A percentile compares a stretch with the other conserved stretches of the same genome.
These are phyloP conservation scores for Coturnix japonica DNA, from an alignment of 2,113 vertebrate genomes.

Conservation along the genomic window DNA sequence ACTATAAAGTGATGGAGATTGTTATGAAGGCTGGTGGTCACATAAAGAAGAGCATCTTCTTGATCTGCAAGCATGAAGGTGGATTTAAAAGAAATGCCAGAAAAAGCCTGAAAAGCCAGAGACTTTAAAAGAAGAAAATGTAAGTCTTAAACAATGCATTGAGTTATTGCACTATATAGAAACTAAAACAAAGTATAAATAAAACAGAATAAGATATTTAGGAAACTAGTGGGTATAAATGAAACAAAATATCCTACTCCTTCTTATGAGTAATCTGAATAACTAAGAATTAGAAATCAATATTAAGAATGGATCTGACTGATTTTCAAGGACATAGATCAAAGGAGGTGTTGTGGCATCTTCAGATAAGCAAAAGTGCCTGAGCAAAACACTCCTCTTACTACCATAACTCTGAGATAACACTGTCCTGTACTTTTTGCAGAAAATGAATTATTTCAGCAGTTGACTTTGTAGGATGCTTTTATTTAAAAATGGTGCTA, in stretches of 20 bases:
- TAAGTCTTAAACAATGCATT: not conserved
- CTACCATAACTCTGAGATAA: not conserved
- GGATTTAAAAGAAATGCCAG: not conserved
- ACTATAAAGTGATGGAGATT: not conserved
- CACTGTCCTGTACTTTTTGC: not conserved
- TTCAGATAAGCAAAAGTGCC: not conserved
- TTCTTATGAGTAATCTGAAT: not conserved
- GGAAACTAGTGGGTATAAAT: not conserved
- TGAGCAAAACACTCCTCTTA: not conserved
- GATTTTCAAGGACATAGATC: not conserved
- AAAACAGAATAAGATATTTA: not conserved
- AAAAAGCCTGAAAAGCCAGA: not conserved
- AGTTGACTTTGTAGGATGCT: not conserved
- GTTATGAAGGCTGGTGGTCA: not conserved
- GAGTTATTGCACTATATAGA: not conserved
- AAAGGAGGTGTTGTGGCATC: not conserved
- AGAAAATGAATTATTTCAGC: not conserved
- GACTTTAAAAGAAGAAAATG: not conserved
- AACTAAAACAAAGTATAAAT: not conserved
- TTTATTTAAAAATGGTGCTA: not conserved
- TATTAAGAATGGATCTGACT: not conserved
- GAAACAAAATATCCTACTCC: not conserved
- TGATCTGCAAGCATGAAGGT: not conserved
- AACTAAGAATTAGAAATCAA: not conserved
- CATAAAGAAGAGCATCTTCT: not conserved